Evolutionary conservation across 1,140 invertebrate genomes (phyloP), one percentile per base, ranked within the genome.

Genomic region (Asobara japonica): DNA sequence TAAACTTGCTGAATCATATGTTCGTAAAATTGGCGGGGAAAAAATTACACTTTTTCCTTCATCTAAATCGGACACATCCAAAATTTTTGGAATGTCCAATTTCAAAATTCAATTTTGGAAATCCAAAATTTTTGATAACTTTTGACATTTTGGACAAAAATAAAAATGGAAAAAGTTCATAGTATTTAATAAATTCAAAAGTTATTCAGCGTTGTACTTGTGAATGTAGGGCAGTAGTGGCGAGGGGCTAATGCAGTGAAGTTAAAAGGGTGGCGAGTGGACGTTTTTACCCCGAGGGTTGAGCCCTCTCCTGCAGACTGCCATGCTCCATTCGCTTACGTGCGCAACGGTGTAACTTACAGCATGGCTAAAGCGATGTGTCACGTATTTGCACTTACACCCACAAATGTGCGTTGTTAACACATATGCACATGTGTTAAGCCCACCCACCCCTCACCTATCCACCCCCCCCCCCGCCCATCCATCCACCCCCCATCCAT

Each of bases 361-460:
- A 18, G n/a, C n/a, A 18, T 18, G 45, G 16, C 45, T 51, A 51
- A 51, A 29, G 38, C 72, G 36, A 67, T 60, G 38, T 71, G 65
- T 65, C 69, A 74, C 72, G 74, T 74, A 64, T 36, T 62, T 48
- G 18, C 72, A 67, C 69, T 67, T 61, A 67, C 25, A 16, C 25
- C 38, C 48, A 16, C 16, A 41, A 66, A 72, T 31, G 27, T 68
- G 69, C 64, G 27, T 45, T 51, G 20, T 16, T 51, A 13, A 3
- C 4, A 11, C 41, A 45, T 13, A 18, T 13, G 45, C n/a, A 51
- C 20, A 20, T 18, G n/a, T n/a, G n/a, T n/a, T n/a, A n/a, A n/a
- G n/a, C n/a, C n/a, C n/a, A n/a, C 31, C 11, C 31, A 6, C 11
- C 5, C 11, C 78, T 79, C 79, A 80, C 77, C 78, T 36, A 36